A percentile compares a stretch with the other conserved stretches of the same genome.
Evolutionary conservation across 1,140 invertebrate genomes (phyloP).

Genomic region (Plutomurus gul): DNA sequence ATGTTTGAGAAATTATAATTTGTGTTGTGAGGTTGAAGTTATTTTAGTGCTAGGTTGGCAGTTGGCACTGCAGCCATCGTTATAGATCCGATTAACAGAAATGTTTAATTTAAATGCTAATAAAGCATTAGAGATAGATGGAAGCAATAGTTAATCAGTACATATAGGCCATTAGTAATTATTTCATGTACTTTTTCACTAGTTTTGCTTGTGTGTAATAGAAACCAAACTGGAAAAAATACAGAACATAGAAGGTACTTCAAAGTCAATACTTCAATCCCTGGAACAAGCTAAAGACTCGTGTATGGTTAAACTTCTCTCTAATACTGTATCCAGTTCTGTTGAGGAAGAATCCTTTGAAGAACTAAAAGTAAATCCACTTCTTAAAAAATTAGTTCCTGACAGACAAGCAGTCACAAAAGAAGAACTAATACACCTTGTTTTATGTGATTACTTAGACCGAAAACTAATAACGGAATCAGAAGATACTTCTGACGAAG

Average conservation of each 20-base stretch:
- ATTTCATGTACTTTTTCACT: background rate
- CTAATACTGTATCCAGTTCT: conserved; percentile 49
- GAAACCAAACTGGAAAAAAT: conserved; percentile 57
- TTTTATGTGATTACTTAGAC: conserved; percentile 63
- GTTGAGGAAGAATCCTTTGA: conserved; percentile 47
- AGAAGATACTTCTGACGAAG: too few species aligned
- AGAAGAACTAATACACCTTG: conserved; percentile 62
- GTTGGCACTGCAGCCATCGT: too few species aligned
- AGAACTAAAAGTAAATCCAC: conserved; percentile 58
- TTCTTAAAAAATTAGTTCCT: conserved; percentile 61
- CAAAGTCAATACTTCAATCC: conserved; percentile 59
- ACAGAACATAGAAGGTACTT: conserved; percentile 47
- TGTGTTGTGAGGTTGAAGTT: too few species aligned
- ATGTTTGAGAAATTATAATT: too few species aligned
- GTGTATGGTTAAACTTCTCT: conserved; percentile 60
- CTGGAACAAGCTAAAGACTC: conserved; percentile 59
- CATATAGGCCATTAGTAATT: background rate
- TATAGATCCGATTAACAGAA: too few species aligned
- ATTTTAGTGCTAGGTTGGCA: too few species aligned
- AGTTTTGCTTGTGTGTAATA: too few species aligned
- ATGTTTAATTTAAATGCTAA: too few species aligned
- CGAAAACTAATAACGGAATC: conserved; percentile 45
- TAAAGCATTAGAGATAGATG: too few species aligned
- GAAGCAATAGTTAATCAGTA: too few species aligned
- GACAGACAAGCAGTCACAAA: conserved; percentile 59